phyloP scores from a whole-genome alignment of 1,140 invertebrate genomes.

The Ctenoplectra terminalis region DNA sequence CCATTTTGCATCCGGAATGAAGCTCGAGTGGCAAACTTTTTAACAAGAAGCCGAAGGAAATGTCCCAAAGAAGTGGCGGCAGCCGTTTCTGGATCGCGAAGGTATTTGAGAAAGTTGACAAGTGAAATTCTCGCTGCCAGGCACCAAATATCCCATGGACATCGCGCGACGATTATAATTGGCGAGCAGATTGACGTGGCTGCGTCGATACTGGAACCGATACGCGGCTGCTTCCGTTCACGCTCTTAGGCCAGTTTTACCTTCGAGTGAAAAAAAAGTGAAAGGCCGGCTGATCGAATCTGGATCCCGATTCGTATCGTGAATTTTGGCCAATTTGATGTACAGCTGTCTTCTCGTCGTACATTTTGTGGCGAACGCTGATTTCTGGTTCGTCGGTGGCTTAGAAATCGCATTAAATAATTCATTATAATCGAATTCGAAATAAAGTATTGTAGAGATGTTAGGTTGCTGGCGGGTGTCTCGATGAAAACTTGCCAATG shows the following conservation, averaged over 20 bases:
- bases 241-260: constrained; percentile 18
- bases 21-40: background rate
- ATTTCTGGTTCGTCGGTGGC: background rate
- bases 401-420: too few relatives aligned
- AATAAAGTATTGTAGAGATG: too few relatives aligned
- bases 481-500: too few relatives aligned
- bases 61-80: background rate
- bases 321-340: background rate
- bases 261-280: constrained; percentile 6
- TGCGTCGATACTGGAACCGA: background rate
- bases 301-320: constrained; percentile 1
- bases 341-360: background rate
- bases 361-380: background rate
- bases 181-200: constrained; percentile 41
- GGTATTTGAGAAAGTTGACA: constrained; percentile 13
- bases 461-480: too few relatives aligned
- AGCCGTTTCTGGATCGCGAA: background rate
- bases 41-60: background rate
- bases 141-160: background rate
- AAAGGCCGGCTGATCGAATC: constrained; percentile 34
- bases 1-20: background rate
- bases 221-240: background rate
- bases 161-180: constrained; percentile 31
- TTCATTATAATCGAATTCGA: too few relatives aligned
- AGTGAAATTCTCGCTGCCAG: background rate